Evolutionary conservation across 2,797 vertebrate species (phyloP).

Genomic region (Masticophis lateralis): DNA sequence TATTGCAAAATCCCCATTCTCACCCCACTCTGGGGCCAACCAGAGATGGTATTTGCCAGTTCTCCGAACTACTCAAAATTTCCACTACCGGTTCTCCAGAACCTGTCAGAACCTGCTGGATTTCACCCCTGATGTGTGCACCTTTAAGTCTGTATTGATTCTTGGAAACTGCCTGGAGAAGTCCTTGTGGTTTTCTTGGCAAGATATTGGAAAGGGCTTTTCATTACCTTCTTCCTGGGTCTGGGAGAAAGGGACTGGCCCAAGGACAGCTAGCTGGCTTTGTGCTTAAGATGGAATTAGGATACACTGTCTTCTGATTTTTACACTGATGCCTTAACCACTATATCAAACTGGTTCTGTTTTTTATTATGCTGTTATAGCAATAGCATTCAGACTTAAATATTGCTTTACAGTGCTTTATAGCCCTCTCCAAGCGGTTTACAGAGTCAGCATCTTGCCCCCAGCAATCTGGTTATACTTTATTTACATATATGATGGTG

Average conservation of each 20-base stretch:
- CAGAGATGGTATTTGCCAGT: too few species aligned
- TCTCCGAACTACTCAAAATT: too few species aligned
- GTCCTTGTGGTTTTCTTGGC: not conserved
- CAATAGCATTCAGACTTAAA: too few species aligned
- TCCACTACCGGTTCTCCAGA: too few species aligned
- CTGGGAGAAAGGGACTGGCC: not conserved
- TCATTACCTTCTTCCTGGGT: not conserved
- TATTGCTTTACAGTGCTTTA: too few species aligned
- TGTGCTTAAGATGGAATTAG: not conserved
- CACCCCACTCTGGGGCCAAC: too few species aligned
- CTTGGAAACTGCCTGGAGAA: not conserved
- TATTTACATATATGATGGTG: not conserved
- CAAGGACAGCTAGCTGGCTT: not conserved
- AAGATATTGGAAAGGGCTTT: not conserved
- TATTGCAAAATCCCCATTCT: too few species aligned
- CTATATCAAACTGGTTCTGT: not conserved
- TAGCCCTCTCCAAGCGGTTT: too few species aligned
- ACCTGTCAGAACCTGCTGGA: too few species aligned
- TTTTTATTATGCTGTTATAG: not conserved
- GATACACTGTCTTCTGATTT: not conserved
- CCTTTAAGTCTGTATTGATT: not conserved
- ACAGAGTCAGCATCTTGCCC: too few species aligned
- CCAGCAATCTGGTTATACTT: not conserved
- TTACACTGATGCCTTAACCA: not conserved
- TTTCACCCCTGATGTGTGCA: too few species aligned